These are phyloP conservation scores for Porites rus DNA, from an alignment of 92 coral and sea anemone species.

Conservation along the genomic window DNA sequence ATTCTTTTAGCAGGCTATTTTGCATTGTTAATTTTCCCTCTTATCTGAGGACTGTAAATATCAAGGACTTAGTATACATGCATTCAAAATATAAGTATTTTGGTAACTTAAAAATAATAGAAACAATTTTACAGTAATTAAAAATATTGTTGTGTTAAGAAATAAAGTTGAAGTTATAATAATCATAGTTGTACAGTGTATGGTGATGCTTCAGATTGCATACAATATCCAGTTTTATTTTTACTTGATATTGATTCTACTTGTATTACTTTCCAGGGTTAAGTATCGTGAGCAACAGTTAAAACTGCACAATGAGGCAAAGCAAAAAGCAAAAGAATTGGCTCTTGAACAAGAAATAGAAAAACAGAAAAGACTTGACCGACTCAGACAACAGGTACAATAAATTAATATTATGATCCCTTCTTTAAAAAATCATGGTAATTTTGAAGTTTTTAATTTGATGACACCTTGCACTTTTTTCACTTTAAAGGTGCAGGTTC, in stretches of 20 bases:
- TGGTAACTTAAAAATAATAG: too few species aligned
- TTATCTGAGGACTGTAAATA: too few species aligned
- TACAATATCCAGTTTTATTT: not conserved
- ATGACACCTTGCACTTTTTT: not conserved
- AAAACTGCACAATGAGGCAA: constrained; percentile 75
- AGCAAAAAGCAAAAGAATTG: constrained; percentile 66
- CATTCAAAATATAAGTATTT: too few species aligned
- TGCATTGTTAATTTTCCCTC: too few species aligned
- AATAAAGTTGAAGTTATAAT: too few species aligned
- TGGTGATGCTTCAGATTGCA: too few species aligned
- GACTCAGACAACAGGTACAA: constrained; percentile 89
- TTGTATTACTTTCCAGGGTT: constrained; percentile 59
- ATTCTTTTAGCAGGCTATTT: too few species aligned
- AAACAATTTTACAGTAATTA: too few species aligned
- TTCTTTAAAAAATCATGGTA: not conserved
- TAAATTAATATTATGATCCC: not conserved
- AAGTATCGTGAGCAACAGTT: constrained; percentile 86
- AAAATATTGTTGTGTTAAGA: too few species aligned
- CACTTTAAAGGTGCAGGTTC: constrained; percentile 80
- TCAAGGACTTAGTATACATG: too few species aligned
- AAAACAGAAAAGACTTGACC: constrained; percentile 81
- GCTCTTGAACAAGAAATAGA: constrained; percentile 80
- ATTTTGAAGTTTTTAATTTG: not conserved
- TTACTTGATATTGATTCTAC: not conserved
- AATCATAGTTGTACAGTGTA: too few species aligned